A percentile compares a stretch with the other conserved stretches of the same genome.
These are phyloP conservation scores for Ischnura elegans DNA, from an alignment of 2,888 invertebrate species.

Conservation along the genomic window DNA sequence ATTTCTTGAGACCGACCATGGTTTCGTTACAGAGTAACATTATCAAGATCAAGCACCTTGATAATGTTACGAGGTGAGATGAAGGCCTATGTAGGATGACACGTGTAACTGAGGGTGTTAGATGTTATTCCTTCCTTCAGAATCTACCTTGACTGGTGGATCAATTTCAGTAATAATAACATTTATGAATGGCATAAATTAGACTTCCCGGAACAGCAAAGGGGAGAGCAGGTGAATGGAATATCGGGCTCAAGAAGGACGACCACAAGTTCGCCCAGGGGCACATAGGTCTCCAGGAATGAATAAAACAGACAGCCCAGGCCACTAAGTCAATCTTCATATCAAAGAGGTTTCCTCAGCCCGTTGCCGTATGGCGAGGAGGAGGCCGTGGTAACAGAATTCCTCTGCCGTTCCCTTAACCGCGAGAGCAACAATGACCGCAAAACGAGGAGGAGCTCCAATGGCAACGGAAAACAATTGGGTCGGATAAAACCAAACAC, in stretches of 20 bases:
- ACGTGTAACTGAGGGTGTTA: too few species aligned
- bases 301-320: slow-evolving; percentile 4
- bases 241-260: neutral
- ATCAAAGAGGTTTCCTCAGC: neutral
- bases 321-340: slow-evolving; percentile 9
- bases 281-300: neutral
- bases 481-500: neutral
- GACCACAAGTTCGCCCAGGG: neutral
- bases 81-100: too few species aligned
- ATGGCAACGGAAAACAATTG: neutral
- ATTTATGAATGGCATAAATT: neutral
- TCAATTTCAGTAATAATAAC: too few species aligned
- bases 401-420: neutral
- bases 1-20: too few species aligned
- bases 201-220: neutral
- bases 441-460: neutral
- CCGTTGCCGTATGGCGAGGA: neutral
- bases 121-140: too few species aligned
- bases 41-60: too few species aligned
- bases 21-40: too few species aligned
- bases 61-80: too few species aligned
- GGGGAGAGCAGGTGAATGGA: neutral
- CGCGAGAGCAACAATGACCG: slow-evolving; percentile 7
- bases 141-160: too few species aligned
- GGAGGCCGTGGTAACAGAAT: neutral